Conservation (phyloP, 2,888 invertebrate species). For the Biston stratarius region DNA sequence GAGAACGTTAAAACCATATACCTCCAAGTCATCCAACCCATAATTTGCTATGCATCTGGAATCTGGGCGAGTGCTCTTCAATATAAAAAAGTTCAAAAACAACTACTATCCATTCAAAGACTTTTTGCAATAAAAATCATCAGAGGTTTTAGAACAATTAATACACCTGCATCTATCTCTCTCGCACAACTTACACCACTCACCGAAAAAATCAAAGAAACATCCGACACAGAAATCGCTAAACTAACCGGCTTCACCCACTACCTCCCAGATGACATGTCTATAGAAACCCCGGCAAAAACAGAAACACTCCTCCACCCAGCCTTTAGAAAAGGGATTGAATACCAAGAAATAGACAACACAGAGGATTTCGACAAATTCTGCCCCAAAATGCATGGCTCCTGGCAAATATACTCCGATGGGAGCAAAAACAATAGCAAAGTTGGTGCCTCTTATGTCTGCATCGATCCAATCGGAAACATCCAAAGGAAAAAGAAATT, state of each 20-base stretch:
- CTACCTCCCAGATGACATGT: neutral
- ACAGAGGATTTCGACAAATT: neutral
- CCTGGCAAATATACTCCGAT: neutral
- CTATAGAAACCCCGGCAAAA: neutral
- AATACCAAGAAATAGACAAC: neutral
- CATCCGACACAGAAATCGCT: neutral
- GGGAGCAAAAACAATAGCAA: neutral
- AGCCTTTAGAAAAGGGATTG: neutral
- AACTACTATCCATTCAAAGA: neutral
- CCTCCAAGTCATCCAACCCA: neutral
- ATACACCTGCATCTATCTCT: no score
- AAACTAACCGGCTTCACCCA: neutral
- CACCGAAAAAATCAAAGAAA: neutral
- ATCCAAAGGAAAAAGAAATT: no score
- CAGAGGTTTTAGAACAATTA: neutral
- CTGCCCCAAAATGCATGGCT: neutral
- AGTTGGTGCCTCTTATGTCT: neutral
- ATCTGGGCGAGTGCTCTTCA: neutral
- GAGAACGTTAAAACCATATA: neutral
- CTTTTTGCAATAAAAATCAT: neutral
- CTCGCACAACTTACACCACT: no score
- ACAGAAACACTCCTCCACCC: neutral
- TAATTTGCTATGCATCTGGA: neutral
- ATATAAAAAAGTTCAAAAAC: neutral
- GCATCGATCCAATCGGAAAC: neutral